Evolutionary conservation across 2,888 invertebrate species (phyloP).

Genomic region (Artemia sp.): DNA sequence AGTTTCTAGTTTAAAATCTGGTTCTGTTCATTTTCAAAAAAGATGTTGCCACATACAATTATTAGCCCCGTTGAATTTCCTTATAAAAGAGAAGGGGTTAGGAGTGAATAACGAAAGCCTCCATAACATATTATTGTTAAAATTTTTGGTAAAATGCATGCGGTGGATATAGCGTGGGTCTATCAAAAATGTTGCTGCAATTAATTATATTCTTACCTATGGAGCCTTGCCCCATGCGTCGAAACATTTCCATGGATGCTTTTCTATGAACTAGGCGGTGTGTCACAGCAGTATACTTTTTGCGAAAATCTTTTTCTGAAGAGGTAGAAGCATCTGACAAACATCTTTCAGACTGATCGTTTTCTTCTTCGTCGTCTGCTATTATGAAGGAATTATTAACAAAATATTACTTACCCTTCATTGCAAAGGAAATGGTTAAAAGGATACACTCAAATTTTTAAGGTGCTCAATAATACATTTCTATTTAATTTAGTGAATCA

Average conservation of each 20-base stretch:
- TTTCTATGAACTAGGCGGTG: constrained; percentile 76
- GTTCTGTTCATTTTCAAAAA: no score
- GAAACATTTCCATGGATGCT: constrained; percentile 75
- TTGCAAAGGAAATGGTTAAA: neutral
- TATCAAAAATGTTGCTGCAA: no score
- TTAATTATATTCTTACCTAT: constrained; percentile 47
- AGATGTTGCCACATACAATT: no score
- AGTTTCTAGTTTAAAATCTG: no score
- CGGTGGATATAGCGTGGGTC: no score
- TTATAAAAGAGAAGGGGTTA: no score
- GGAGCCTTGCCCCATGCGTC: constrained; percentile 58
- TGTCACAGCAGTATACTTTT: constrained; percentile 66
- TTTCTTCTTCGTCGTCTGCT: constrained; percentile 8
- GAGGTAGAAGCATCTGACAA: constrained; percentile 42
- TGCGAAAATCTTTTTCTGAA: constrained; percentile 68
- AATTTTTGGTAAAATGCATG: no score
- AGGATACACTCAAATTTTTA: neutral
- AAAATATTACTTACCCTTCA: neutral
- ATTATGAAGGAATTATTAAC: constrained; percentile 13
- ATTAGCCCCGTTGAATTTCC: no score
- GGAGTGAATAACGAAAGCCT: no score
- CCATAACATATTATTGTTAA: no score
- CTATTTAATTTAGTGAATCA: no score
- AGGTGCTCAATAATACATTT: no score
- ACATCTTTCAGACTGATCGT: constrained; percentile 30